phyloP scores from a whole-genome alignment of 2,797 vertebrate genomes.

The Brachyrhaphis roseni region DNA sequence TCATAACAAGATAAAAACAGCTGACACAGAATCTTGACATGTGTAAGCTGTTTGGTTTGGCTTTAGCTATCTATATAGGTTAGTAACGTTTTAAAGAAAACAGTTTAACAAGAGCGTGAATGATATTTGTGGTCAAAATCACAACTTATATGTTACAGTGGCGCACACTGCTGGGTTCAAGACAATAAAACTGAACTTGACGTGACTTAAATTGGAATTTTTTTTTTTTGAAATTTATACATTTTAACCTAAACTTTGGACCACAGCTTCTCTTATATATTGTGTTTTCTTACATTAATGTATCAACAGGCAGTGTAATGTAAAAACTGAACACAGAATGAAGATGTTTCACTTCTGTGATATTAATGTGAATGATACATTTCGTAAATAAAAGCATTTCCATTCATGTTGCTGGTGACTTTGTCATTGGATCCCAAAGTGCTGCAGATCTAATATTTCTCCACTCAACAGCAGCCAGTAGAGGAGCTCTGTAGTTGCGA shows the following conservation, averaged over 20 bases:
- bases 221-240: neutral
- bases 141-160: neutral
- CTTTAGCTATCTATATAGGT: neutral
- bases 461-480: slow-evolving; percentile 70
- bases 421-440: slow-evolving; percentile 37
- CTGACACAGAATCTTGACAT: too few species aligned
- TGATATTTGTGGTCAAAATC: neutral
- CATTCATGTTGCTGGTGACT: neutral
- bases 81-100: neutral
- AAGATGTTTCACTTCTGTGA: neutral
- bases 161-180: neutral
- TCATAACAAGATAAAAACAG: too few species aligned
- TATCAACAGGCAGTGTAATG: neutral
- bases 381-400: neutral
- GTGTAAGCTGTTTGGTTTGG: neutral
- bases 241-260: neutral
- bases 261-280: neutral
- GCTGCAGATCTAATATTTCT: slow-evolving; percentile 48
- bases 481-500: slow-evolving; percentile 51
- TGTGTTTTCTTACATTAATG: neutral
- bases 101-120: neutral
- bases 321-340: neutral
- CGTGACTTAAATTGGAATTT: neutral
- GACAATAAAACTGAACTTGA: neutral
- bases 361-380: neutral